A percentile compares a stretch with the other conserved stretches of the same genome.
phyloP scores from a whole-genome alignment of 2,797 vertebrate genomes.

The Xiphophorus birchmanni region DNA sequence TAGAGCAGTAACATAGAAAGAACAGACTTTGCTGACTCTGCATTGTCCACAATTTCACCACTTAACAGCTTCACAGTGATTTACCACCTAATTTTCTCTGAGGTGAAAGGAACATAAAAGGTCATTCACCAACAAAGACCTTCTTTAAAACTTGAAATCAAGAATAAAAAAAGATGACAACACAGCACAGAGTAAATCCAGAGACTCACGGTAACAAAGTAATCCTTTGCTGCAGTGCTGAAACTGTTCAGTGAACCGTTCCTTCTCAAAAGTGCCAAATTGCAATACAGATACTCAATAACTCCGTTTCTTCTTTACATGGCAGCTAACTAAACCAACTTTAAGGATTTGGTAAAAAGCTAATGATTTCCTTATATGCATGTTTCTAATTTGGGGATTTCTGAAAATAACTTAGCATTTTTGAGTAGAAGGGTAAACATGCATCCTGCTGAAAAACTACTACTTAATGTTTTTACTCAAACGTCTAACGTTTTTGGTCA shows the following conservation, averaged over 20 bases:
- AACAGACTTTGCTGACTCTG: slow-evolving; percentile 10
- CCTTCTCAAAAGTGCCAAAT: background rate
- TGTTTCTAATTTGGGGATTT: background rate
- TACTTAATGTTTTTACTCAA: background rate
- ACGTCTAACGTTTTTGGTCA: background rate
- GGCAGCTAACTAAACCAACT: background rate
- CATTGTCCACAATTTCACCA: slow-evolving; percentile 11
- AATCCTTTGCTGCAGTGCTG: background rate
- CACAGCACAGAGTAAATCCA: background rate
- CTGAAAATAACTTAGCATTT: background rate
- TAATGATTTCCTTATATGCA: background rate
- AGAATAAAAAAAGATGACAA: slow-evolving; percentile 5
- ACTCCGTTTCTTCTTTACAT: background rate
- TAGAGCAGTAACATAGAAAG: slow-evolving; percentile 6
- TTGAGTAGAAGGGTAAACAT: background rate
- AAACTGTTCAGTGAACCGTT: slow-evolving; percentile 22
- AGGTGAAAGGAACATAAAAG: slow-evolving; percentile 11
- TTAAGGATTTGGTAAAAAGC: background rate
- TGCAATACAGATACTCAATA: background rate
- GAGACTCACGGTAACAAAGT: background rate
- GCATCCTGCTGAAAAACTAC: background rate
- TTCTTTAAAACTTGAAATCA: background rate
- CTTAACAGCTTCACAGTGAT: slow-evolving; percentile 35
- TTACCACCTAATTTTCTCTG: slow-evolving; percentile 32
- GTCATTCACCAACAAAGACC: slow-evolving; percentile 14